Evolutionary conservation across 2,113 vertebrate genomes (phyloP), one percentile per base, ranked within the genome.

Genomic region (Ameiurus melas): DNA sequence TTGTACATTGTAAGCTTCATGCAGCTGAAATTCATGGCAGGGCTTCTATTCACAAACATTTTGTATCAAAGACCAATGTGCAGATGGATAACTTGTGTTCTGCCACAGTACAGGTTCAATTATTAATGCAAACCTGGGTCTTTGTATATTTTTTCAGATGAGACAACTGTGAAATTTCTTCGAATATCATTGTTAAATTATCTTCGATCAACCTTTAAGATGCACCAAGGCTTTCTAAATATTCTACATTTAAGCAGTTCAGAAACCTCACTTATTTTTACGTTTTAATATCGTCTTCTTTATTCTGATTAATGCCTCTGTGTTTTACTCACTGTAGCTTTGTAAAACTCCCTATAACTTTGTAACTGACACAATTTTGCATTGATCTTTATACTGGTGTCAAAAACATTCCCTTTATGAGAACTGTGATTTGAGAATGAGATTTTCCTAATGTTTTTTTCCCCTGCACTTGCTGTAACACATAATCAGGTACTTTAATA

Each of bases 401-500:
- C n/a, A 55, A 68, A 53, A 79, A 80, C 60, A 71, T 83, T 62
- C 25, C 73, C 73, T 87, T 81, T 87, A 68, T 39, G 47, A 55
- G 60, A 87, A 55, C n/a, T 70, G 78, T 71, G 51, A 43, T 57
- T 71, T 87, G 43, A 79, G 58, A 47, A 79, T 51, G 13, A 51
- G 9, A 64, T 53, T 80, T 51, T 80, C 47, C 33, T 68, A 66
- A 14, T 33, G 1, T 66, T 64, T 43, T 43, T 39, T 25, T 58
- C 22, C 58, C 19, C 57, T 19, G 53, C 60, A 81, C 62, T 70
- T 62, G 9, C 36, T 81, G 33, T 82, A 82, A 71, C 86, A 81
- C 36, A 51, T 58, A 87, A 82, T 87, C 83, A 33, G 64, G 47
- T 83, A 47, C 22, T 73, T 87, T 87, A 82, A 73, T 85, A 85